Conservation (phyloP, 2,797 vertebrate species). For the Schizopygopsis pylzovi region DNA sequence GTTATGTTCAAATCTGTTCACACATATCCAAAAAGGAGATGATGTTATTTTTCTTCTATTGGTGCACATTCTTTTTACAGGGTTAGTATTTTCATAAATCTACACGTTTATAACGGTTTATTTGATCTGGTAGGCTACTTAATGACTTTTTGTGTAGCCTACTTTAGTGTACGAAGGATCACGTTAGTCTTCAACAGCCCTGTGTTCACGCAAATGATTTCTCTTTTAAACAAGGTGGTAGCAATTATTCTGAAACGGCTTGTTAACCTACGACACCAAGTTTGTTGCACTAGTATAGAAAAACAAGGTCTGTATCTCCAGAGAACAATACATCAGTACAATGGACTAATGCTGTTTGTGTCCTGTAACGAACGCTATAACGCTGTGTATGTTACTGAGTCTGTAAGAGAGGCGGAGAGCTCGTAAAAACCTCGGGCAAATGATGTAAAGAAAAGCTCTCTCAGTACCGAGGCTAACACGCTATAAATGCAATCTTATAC, state of each 20-base stretch:
- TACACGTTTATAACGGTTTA: not conserved
- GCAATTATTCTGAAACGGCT: not conserved
- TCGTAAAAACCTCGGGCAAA: slow-evolving; percentile 66
- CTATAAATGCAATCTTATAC: slow-evolving; percentile 61
- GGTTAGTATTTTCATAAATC: not conserved
- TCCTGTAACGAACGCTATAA: slow-evolving; percentile 1
- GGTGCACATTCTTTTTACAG: not conserved
- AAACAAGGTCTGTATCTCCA: not conserved
- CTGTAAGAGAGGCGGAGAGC: slow-evolving; percentile 46
- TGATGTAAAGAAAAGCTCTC: slow-evolving; percentile 64
- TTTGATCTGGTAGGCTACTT: not conserved
- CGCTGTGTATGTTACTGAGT: slow-evolving; percentile 55
- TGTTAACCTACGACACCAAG: not conserved
- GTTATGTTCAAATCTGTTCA: not conserved
- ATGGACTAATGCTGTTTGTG: not conserved
- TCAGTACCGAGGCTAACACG: slow-evolving; percentile 60
- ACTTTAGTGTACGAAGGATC: not conserved
- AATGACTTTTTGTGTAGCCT: not conserved
- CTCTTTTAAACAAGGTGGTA: slow-evolving; percentile 6
- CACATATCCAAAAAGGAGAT: not conserved
- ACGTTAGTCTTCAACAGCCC: not conserved
- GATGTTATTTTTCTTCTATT: not conserved
- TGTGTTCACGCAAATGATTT: not conserved
- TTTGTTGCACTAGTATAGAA: not conserved
- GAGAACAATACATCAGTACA: not conserved